Percentiles rank a stretch among this genome's conserved stretches.
phyloP scores from a whole-genome alignment of 2,888 invertebrate genomes.

The Cancer borealis region DNA sequence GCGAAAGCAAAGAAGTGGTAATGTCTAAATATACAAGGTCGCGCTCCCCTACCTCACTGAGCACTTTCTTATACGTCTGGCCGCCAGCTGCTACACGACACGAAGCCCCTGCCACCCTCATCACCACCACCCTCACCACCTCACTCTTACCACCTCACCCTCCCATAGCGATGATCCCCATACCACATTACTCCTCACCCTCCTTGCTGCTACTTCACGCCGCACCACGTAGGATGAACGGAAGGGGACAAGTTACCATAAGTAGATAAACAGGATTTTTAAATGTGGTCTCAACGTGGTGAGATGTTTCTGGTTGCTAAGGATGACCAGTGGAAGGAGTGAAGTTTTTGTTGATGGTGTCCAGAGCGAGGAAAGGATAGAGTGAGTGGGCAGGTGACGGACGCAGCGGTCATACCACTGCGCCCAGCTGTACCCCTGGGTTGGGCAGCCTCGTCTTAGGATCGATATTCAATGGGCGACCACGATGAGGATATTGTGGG shows the following conservation, averaged over 20 bases:
- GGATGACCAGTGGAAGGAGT: not conserved
- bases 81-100: not conserved
- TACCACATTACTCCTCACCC: not conserved
- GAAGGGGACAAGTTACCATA: not conserved
- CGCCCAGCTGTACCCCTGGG: too few relatives aligned
- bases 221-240: not conserved
- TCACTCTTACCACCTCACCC: not conserved
- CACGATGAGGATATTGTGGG: too few relatives aligned
- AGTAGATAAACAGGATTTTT: not conserved
- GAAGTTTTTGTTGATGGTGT: not conserved
- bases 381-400: not conserved
- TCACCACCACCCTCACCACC: not conserved
- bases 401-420: too few relatives aligned
- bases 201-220: not conserved
- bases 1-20: slow-evolving; percentile 11
- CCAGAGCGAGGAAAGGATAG: not conserved
- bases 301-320: not conserved
- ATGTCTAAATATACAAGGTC: slow-evolving; percentile 31
- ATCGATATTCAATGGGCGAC: too few relatives aligned
- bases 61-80: slow-evolving; percentile 18
- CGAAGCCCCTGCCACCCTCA: not conserved
- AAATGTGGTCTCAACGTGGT: not conserved
- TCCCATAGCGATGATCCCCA: not conserved
- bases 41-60: not conserved
- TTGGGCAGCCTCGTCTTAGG: too few relatives aligned